Evolutionary conservation across 2,797 vertebrate species (phyloP).

Genomic region (Sebastes steindachneri): DNA sequence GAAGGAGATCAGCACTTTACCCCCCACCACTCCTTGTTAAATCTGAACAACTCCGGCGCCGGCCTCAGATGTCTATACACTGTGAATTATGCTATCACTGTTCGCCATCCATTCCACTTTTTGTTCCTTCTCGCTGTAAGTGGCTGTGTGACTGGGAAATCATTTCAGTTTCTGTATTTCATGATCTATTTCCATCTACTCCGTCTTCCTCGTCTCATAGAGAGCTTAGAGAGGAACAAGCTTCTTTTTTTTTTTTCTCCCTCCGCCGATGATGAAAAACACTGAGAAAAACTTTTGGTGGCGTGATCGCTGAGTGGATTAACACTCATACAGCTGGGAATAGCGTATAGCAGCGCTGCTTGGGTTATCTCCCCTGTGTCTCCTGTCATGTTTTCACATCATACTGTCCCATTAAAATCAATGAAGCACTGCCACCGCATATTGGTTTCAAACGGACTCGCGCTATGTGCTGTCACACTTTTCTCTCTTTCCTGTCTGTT

Average conservation of each 20-base stretch:
- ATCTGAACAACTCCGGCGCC: constrained; percentile 46
- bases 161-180: constrained; percentile 72
- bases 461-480: constrained; percentile 48
- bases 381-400: constrained; percentile 79
- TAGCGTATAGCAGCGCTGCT: constrained; percentile 62
- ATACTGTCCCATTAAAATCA: constrained; percentile 79
- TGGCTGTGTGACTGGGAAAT: constrained; percentile 75
- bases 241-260: constrained; percentile 5
- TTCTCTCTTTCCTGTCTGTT: constrained; percentile 33
- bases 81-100: constrained; percentile 69
- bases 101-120: constrained; percentile 64
- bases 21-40: constrained; percentile 70
- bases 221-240: constrained; percentile 68
- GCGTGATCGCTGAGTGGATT: constrained; percentile 72
- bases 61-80: constrained; percentile 69
- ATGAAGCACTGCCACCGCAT: constrained; percentile 59
- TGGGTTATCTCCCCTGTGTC: constrained; percentile 76
- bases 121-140: constrained; percentile 66
- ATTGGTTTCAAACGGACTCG: constrained; percentile 63
- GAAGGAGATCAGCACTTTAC: constrained; percentile 71
- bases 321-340: constrained; percentile 75
- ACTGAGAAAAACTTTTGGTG: constrained; percentile 70
- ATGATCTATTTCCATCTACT: constrained; percentile 80
- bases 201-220: constrained; percentile 54
- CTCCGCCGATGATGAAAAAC: constrained; percentile 70